Percentiles rank a stretch among this genome's conserved stretches.
Conservation (phyloP, 2,113 vertebrate genomes). For the Pedionomus torquatus region DNA sequence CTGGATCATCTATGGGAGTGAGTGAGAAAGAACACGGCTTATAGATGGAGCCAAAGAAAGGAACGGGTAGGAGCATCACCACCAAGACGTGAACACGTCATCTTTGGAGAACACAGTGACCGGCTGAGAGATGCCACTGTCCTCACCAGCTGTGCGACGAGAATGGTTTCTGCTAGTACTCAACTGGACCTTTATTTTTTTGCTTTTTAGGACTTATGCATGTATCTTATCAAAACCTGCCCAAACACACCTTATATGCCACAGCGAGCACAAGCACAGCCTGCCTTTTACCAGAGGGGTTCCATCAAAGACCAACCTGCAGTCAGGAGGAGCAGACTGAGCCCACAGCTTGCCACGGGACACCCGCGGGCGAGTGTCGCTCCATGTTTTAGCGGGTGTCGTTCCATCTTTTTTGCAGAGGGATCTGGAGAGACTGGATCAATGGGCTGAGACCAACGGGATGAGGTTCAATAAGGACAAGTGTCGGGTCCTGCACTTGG, state of each 20-base stretch:
- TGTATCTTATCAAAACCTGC: not conserved
- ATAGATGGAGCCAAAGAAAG: not conserved
- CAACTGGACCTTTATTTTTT: not conserved
- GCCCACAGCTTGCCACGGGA: not conserved
- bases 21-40: not conserved
- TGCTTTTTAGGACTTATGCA: not conserved
- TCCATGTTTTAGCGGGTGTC: not conserved
- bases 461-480: too few relatives aligned
- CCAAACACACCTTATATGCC: not conserved
- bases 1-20: rapidly evolving
- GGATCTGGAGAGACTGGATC: too few relatives aligned
- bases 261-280: not conserved
- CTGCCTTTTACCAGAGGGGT: not conserved
- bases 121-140: not conserved
- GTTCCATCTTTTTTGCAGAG: too few relatives aligned
- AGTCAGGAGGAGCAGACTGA: not conserved
- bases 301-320: not conserved
- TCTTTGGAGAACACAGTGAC: not conserved
- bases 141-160: not conserved
- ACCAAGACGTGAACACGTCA: rapidly evolving
- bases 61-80: not conserved
- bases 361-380: not conserved
- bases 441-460: too few relatives aligned
- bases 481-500: too few relatives aligned
- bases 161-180: not conserved